Conservation (phyloP, 92 coral and sea anemone genomes). For the Chrysogorgia sp. region DNA sequence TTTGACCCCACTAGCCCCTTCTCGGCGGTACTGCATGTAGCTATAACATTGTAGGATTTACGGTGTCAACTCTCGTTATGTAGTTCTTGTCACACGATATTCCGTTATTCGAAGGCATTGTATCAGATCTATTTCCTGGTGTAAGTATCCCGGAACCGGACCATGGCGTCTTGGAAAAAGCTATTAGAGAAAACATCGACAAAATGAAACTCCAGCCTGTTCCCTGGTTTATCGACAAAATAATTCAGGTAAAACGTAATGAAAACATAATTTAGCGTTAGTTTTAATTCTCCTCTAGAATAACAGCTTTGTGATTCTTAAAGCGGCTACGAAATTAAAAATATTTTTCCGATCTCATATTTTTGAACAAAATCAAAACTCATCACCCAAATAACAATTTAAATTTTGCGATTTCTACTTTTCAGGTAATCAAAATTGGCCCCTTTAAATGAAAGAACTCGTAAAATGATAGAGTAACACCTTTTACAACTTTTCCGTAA, state of each 20-base stretch:
- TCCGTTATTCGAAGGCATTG: slow-evolving; percentile 95
- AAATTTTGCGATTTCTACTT: too few species aligned
- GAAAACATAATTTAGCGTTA: neutral
- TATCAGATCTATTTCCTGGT: slow-evolving; percentile 96
- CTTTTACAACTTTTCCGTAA: too few species aligned
- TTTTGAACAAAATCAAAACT: too few species aligned
- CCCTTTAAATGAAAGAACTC: too few species aligned
- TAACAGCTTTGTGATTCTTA: too few species aligned
- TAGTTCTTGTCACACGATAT: slow-evolving; percentile 96
- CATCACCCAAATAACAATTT: too few species aligned
- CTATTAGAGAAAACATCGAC: slow-evolving; percentile 71
- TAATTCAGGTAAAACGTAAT: slow-evolving; percentile 92
- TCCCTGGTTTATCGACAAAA: slow-evolving; percentile 96
- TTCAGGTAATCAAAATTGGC: too few species aligned
- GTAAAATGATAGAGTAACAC: too few species aligned
- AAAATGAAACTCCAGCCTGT: slow-evolving; percentile 79
- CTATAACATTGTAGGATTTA: neutral
- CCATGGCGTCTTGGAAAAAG: slow-evolving; percentile 84
- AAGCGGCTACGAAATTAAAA: too few species aligned
- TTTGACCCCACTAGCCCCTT: too few species aligned
- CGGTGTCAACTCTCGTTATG: neutral
- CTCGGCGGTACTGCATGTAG: too few species aligned
- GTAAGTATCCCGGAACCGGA: slow-evolving; percentile 88
- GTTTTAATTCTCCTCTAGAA: neutral
- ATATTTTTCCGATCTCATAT: too few species aligned